Conservation (phyloP, 2,888 invertebrate species). For the Epinotia nisella region DNA sequence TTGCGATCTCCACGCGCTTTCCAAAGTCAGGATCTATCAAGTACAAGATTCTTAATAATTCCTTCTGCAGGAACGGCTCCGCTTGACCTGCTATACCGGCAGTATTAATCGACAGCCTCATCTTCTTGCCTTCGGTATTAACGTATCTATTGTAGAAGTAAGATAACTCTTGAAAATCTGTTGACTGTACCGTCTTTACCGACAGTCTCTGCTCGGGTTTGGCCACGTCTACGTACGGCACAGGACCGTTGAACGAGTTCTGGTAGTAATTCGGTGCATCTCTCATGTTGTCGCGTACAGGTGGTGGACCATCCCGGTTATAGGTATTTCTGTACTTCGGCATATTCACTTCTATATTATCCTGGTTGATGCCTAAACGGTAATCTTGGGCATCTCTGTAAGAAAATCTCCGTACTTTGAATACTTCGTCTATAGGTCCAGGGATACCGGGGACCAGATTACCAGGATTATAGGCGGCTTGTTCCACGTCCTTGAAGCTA, state of each 20-base stretch:
- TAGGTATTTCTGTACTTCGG: conserved; percentile 89
- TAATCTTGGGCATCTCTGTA: conserved; percentile 91
- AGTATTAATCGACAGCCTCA: conserved; percentile 1
- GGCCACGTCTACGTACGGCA: conserved; percentile 51
- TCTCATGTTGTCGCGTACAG: conserved; percentile 88
- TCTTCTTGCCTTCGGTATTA: conserved; percentile 12
- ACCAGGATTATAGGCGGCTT: conserved; percentile 92
- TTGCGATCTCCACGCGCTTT: neutral
- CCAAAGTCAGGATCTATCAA: conserved; percentile 22
- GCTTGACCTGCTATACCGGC: neutral
- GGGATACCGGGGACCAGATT: conserved; percentile 94
- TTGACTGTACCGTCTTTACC: conserved; percentile 18
- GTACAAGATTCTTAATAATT: neutral
- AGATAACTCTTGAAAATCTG: conserved; percentile 82
- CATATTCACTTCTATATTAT: conserved; percentile 94
- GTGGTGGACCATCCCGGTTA: conserved; percentile 91
- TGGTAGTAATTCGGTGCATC: conserved; percentile 95
- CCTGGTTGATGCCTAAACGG: conserved; percentile 93
- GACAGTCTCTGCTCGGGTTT: conserved; percentile 23
- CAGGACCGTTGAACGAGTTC: conserved; percentile 93
- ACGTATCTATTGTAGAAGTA: conserved; percentile 89
- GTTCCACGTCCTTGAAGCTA: conserved; percentile 94
- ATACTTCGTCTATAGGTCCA: conserved; percentile 93
- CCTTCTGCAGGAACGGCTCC: neutral
- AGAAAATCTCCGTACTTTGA: conserved; percentile 90